Evolutionary conservation across 92 coral and sea anemone species (phyloP).

Genomic region (Porites evermanni): DNA sequence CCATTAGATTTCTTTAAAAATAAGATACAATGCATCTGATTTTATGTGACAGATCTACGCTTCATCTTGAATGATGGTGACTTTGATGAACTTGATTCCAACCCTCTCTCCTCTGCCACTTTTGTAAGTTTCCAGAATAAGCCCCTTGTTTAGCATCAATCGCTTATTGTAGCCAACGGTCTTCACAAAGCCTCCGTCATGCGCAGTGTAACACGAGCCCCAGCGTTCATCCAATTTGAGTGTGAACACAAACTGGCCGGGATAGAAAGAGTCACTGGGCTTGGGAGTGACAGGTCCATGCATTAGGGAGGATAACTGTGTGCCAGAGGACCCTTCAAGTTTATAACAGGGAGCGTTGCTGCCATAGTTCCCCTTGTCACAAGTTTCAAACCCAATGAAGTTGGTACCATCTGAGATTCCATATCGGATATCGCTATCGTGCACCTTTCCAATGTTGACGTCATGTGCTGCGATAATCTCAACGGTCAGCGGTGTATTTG

Average conservation of each 20-base stretch:
- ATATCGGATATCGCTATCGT: conserved; percentile 35
- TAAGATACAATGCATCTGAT: no score
- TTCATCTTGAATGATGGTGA: background rate
- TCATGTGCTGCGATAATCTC: conserved; percentile 30
- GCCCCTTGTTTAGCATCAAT: conserved; percentile 7
- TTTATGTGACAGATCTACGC: background rate
- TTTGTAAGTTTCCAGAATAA: conserved; percentile 9
- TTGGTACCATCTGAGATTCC: conserved; percentile 52
- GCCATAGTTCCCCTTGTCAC: conserved; percentile 14
- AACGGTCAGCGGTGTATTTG: conserved; percentile 39
- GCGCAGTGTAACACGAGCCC: conserved; percentile 58
- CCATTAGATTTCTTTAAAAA: no score
- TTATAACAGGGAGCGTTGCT: conserved; percentile 27
- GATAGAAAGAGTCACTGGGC: conserved; percentile 24
- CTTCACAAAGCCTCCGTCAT: conserved; percentile 43
- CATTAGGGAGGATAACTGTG: background rate
- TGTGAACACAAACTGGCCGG: conserved; percentile 43
- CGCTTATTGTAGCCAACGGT: conserved; percentile 8
- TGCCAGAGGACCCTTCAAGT: conserved; percentile 20
- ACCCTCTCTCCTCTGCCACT: conserved; percentile 11
- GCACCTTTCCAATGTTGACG: conserved; percentile 8
- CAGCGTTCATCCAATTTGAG: conserved; percentile 47
- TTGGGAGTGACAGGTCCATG: background rate
- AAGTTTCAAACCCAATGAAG: conserved; percentile 32
- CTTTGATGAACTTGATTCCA: background rate